These are phyloP conservation scores for Aspidiotus rigidus DNA, from an alignment of 2,888 invertebrate species.

Conservation along the genomic window DNA sequence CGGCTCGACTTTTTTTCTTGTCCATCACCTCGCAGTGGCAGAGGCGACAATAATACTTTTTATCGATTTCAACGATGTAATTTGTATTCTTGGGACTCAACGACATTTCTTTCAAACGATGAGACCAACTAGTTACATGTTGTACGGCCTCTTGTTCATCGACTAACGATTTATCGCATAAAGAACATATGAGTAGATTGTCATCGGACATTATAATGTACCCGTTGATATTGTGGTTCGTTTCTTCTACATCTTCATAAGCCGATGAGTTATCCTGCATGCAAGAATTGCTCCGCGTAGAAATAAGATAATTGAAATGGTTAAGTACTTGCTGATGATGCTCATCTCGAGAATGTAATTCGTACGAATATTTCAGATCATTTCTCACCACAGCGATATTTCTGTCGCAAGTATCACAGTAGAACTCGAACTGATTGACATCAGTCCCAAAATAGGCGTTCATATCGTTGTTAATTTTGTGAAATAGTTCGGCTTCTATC, in stretches of 20 bases:
- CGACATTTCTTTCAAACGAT: not conserved
- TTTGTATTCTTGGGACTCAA: not conserved
- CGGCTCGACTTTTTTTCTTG: not conserved
- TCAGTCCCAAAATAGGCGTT: not conserved
- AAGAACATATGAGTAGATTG: not conserved
- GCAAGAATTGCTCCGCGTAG: not conserved
- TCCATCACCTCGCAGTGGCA: not conserved
- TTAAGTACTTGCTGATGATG: not conserved
- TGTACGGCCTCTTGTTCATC: not conserved
- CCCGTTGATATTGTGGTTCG: not conserved
- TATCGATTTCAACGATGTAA: conserved; percentile 2
- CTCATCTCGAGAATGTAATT: not conserved
- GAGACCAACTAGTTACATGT: not conserved
- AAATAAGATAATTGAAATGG: not conserved
- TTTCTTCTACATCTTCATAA: not conserved
- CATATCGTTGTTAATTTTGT: not conserved
- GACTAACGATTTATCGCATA: not conserved
- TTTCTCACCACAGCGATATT: not conserved
- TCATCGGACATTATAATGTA: not conserved
- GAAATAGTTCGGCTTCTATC: not conserved
- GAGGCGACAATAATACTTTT: not conserved
- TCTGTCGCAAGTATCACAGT: not conserved
- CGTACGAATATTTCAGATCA: not conserved
- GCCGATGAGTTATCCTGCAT: not conserved
- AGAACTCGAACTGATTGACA: not conserved